These are phyloP conservation scores for Patella caerulea DNA, from an alignment of 2,888 invertebrate species.

Conservation along the genomic window DNA sequence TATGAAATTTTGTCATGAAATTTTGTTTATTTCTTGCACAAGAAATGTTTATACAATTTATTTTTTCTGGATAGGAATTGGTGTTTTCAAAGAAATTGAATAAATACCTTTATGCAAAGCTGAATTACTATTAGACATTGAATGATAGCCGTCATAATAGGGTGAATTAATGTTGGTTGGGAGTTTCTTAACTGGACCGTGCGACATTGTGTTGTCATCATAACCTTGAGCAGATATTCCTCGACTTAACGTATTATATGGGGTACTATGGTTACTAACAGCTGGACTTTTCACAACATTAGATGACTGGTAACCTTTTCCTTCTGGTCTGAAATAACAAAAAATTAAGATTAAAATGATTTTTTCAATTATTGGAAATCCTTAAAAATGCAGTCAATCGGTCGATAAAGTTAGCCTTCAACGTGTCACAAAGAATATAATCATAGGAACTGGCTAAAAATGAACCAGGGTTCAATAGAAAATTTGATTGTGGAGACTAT, in stretches of 20 bases:
- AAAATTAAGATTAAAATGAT: background rate
- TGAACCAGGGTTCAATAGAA: too few species aligned
- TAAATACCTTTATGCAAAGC: background rate
- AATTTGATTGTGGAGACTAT: too few species aligned
- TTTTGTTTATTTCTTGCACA: too few species aligned
- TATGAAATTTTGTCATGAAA: too few species aligned
- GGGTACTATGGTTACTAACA: slow-evolving; percentile 50
- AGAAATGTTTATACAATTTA: too few species aligned
- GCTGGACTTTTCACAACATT: slow-evolving; percentile 24
- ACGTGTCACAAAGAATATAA: too few species aligned
- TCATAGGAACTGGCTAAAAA: too few species aligned
- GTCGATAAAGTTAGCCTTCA: too few species aligned
- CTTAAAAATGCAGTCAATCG: too few species aligned
- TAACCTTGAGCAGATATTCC: slow-evolving; percentile 62
- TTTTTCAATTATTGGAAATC: too few species aligned
- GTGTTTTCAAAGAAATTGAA: too few species aligned
- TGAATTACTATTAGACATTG: slow-evolving; percentile 13
- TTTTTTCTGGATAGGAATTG: too few species aligned
- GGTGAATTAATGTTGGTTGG: slow-evolving; percentile 6
- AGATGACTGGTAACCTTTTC: slow-evolving; percentile 20
- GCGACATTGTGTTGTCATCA: slow-evolving; percentile 60
- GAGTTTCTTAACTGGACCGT: slow-evolving; percentile 41
- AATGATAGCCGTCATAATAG: slow-evolving; percentile 2
- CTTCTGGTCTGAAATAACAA: slow-evolving; percentile 27
- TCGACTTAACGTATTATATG: slow-evolving; percentile 61